Conservation (phyloP, 2,113 vertebrate genomes). For the Psammodynastes pulverulentus region DNA sequence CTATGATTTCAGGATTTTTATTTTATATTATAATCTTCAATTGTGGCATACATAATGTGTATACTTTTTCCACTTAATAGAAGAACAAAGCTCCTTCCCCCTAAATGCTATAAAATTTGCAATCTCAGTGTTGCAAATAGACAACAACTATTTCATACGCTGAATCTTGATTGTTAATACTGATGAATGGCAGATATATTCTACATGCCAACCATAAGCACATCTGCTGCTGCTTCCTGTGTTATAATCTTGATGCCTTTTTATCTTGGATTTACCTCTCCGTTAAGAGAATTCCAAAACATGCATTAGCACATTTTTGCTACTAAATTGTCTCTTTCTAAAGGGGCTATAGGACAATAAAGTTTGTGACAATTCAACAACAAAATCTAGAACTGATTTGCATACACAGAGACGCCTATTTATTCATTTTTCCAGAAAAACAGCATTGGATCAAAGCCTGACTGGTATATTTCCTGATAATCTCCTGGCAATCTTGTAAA, state of each 20-base stretch:
- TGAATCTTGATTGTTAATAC: not conserved
- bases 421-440: conserved; percentile 15
- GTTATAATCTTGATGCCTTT: not conserved
- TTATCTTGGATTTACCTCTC: not conserved
- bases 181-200: conserved; percentile 12
- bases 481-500: not conserved
- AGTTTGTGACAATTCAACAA: not conserved
- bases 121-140: not conserved
- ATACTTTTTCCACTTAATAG: conserved; percentile 17
- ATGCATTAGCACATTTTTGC: not conserved
- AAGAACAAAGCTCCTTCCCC: conserved; percentile 22
- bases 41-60: not conserved
- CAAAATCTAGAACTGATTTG: not conserved
- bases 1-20: not conserved
- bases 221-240: not conserved
- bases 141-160: conserved; percentile 5
- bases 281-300: not conserved
- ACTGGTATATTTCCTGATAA: not conserved
- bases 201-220: not conserved
- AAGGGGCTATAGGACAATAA: not conserved
- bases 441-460: not conserved
- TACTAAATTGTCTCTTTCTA: accelerated
- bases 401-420: not conserved
- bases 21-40: not conserved
- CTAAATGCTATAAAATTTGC: conserved; percentile 20